Percentiles rank a stretch among this genome's conserved stretches.
Conservation (phyloP, 2,113 vertebrate species). For the Thamnophis sirtalis region DNA sequence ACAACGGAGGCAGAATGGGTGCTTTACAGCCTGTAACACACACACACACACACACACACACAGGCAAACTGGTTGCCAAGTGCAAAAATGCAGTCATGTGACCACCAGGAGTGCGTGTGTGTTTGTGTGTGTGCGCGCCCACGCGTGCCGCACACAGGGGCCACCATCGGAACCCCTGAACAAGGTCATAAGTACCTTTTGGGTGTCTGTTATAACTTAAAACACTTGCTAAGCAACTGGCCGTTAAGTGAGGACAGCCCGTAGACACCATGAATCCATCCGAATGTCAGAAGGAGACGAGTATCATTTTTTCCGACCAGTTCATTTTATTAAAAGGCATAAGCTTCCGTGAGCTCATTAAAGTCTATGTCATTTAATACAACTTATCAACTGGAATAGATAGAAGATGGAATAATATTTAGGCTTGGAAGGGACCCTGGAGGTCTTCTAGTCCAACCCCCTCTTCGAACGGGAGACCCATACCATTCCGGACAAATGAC, state of each 20-base stretch:
- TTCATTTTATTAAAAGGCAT: neutral
- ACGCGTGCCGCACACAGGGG: too few relatives aligned
- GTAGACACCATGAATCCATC: neutral
- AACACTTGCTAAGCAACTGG: neutral
- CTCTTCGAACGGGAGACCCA: too few relatives aligned
- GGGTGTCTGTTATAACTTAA: neutral
- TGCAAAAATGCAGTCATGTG: too few relatives aligned
- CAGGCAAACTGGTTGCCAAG: neutral
- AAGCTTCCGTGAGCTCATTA: neutral
- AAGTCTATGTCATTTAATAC: neutral
- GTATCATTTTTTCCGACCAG: neutral
- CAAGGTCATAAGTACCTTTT: neutral
- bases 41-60: neutral
- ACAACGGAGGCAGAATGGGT: neutral
- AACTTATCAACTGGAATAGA: neutral
- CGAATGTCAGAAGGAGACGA: neutral
- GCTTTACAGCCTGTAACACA: neutral
- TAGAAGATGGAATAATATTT: neutral
- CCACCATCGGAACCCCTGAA: neutral
- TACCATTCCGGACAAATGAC: too few relatives aligned
- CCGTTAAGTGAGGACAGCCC: neutral
- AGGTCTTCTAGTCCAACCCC: too few relatives aligned
- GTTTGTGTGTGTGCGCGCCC: too few relatives aligned
- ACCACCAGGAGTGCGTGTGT: neutral
- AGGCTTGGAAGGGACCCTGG: too few relatives aligned